Conservation (phyloP, 2,113 vertebrate genomes). For the Indri indri region DNA sequence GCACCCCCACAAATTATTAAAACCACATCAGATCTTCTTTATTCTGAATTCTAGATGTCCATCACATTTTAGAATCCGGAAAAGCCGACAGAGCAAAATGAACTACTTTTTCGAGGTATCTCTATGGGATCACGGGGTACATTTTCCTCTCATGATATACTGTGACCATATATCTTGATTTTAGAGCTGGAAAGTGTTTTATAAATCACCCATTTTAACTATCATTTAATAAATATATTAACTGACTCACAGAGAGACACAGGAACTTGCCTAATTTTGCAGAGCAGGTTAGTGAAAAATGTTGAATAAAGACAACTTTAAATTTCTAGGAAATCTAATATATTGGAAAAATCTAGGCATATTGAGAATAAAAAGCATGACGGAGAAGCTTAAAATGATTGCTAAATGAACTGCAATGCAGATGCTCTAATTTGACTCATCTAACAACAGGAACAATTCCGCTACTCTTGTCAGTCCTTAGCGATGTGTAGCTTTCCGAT, state of each 20-base stretch:
- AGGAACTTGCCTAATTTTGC: neutral
- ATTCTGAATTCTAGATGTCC: neutral
- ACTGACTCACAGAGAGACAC: neutral
- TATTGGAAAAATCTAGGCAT: conserved; percentile 60
- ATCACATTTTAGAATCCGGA: neutral
- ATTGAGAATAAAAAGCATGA: neutral
- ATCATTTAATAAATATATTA: neutral
- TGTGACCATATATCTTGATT: neutral
- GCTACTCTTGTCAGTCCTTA: conserved; percentile 13
- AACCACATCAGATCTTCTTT: neutral
- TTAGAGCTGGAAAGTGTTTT: neutral
- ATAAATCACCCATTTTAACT: neutral
- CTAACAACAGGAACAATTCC: neutral
- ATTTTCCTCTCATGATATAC: neutral
- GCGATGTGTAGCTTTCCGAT: neutral
- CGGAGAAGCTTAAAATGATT: conserved; percentile 8
- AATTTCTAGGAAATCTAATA: neutral
- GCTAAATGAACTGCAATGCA: neutral
- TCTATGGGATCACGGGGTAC: neutral
- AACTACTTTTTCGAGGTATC: neutral
- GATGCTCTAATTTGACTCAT: conserved; percentile 11
- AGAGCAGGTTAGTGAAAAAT: conserved; percentile 1
- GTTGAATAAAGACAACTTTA: neutral
- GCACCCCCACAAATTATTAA: neutral
- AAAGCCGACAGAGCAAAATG: neutral